Base-by-base conservation (phyloP, 2,113 vertebrate genomes). In the Dipodomys spectabilis region DNA sequence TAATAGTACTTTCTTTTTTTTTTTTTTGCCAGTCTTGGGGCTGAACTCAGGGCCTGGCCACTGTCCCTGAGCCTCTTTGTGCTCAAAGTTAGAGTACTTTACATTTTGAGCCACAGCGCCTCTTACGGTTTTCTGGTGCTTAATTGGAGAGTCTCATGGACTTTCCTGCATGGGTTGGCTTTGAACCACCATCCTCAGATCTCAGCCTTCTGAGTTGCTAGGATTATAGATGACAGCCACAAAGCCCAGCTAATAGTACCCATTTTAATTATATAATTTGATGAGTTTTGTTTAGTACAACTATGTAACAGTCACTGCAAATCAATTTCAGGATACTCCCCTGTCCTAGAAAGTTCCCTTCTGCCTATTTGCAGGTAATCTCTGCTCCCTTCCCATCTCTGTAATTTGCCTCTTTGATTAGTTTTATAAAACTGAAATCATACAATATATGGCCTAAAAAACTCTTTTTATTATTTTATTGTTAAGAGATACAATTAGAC, bases 341-440 rank as follows among this genome's bases (percentile, higher is more conserved):
- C n/a, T 79, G 18, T 57, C 10, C 65, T 65, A 20, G 27, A 32
- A 44, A 23, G 53, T 65, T 72, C 30, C 53, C 35, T 28, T n/a
- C 19, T 90, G 32, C 18, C 16, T 2, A 22, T 30, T 23, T 82
- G 45, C 30, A 62, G 1, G 49, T 85, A 71, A 35, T 79, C 87
- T 84, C 35, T 83, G 72, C 39, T 81, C 22, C 57, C 3, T 30
- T 2, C 18, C n/a, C 18, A 28, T 28, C 5, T 68, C 74, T 71
- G n/a, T 32, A 73, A 64, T 73, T 23, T 90, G 64, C 73, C 49
- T 78, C 62, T 53, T 69, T 39, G 72, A 39, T 32, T 84, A 65
- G n/a, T 72, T 89, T 89, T 30, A 64, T 73, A 80, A 39, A 85
- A 82, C n/a, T 71, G 12, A 32, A 84, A 90, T 79, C 30, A 80